phyloP scores from a whole-genome alignment of 2,888 invertebrate genomes.

The Acheta domesticus region DNA sequence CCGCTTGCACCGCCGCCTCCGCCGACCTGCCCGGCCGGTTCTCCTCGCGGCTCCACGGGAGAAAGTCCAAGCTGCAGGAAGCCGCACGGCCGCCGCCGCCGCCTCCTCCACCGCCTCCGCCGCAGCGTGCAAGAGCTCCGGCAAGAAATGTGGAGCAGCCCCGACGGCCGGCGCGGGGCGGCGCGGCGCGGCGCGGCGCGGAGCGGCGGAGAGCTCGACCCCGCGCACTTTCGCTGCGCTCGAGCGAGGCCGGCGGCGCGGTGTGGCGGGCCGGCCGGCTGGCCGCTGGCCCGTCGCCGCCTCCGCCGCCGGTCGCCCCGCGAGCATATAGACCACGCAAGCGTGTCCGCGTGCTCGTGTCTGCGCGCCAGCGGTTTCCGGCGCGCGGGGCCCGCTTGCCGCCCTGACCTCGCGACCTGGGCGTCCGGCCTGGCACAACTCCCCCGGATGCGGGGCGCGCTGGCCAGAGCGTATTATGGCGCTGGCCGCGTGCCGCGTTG shows the following conservation, averaged over 20 bases:
- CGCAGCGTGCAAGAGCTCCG: neutral
- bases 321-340: neutral
- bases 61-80: neutral
- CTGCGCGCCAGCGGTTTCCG: neutral
- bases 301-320: neutral
- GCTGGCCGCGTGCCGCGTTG: too few species aligned
- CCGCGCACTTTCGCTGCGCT: conserved; percentile 18
- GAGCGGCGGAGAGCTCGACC: neutral
- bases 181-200: neutral
- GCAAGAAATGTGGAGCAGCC: neutral
- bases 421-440: neutral
- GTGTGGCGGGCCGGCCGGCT: neutral
- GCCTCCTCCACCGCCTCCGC: too few species aligned
- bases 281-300: neutral
- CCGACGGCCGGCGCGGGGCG: neutral
- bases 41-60: neutral
- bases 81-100: neutral
- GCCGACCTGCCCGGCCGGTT: neutral
- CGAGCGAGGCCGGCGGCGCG: neutral
- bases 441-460: neutral
- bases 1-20: neutral
- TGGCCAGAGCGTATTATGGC: too few species aligned
- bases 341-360: neutral
- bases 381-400: neutral
- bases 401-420: neutral